Conservation (phyloP, 2,113 vertebrate genomes). For the Pluvianellus socialis region DNA sequence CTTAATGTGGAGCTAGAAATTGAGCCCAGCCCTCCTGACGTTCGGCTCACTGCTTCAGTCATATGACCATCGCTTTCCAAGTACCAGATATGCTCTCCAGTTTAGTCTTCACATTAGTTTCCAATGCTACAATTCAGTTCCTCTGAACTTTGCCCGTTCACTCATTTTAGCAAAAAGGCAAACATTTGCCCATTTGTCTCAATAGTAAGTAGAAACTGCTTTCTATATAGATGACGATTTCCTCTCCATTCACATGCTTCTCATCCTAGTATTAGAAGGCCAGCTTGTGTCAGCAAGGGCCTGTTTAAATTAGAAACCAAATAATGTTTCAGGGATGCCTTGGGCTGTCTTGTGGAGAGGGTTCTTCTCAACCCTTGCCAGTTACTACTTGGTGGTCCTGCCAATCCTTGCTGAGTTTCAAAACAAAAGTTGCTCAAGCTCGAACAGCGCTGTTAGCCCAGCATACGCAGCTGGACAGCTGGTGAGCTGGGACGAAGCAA, state of each 20-base stretch:
- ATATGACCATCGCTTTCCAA: not conserved
- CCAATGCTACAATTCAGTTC: not conserved
- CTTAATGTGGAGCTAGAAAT: not conserved
- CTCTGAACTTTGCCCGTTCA: slow-evolving; percentile 30
- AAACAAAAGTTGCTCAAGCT: slow-evolving; percentile 64
- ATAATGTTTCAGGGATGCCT: slow-evolving; percentile 55
- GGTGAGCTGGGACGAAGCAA: not conserved
- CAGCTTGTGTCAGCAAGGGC: slow-evolving; percentile 55
- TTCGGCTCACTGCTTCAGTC: not conserved
- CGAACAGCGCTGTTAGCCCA: not conserved
- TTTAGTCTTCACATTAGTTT: slow-evolving; percentile 5
- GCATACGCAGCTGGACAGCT: not conserved
- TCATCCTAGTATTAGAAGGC: slow-evolving; percentile 44
- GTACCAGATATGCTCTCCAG: not conserved
- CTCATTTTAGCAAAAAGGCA: not conserved
- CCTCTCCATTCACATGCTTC: slow-evolving; percentile 55
- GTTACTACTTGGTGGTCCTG: slow-evolving; percentile 68
- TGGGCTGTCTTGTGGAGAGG: slow-evolving; percentile 61
- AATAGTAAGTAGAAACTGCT: slow-evolving; percentile 34
- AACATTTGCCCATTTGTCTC: slow-evolving; percentile 39
- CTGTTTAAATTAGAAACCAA: slow-evolving; percentile 69
- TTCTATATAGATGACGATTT: slow-evolving; percentile 28
- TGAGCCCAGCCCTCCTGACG: not conserved
- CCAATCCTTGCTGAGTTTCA: slow-evolving; percentile 56
- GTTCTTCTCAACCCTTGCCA: slow-evolving; percentile 61